These are phyloP conservation scores for Enhydra lutris DNA, from an alignment of 2,113 vertebrate genomes.

Conservation along the genomic window DNA sequence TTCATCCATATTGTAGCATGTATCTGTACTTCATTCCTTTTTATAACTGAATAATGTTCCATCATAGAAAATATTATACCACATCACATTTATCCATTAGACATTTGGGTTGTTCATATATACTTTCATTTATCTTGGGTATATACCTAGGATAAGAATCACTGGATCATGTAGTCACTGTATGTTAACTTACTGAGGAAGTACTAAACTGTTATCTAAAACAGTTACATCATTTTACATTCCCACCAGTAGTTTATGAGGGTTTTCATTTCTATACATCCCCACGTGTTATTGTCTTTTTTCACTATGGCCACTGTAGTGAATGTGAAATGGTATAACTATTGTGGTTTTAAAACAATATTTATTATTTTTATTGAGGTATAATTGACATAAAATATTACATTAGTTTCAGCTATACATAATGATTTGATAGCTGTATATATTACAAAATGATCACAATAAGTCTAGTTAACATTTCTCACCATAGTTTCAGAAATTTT, in stretches of 20 bases:
- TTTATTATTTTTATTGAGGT: neutral
- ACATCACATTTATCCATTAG: slow-evolving; percentile 29
- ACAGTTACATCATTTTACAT: slow-evolving; percentile 18
- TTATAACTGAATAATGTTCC: slow-evolving; percentile 41
- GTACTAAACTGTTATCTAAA: slow-evolving; percentile 24
- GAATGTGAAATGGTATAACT: neutral
- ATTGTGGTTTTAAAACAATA: neutral
- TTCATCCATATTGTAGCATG: neutral
- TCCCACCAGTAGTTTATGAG: neutral
- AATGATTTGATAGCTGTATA: neutral
- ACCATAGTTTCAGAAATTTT: neutral
- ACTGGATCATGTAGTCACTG: slow-evolving; percentile 28
- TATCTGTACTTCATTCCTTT: slow-evolving; percentile 39
- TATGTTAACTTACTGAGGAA: slow-evolving; percentile 30
- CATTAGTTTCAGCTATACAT: neutral
- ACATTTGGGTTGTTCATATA: slow-evolving; percentile 41
- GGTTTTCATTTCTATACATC: neutral
- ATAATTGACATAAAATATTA: neutral
- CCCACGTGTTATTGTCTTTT: neutral
- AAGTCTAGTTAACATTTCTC: neutral
- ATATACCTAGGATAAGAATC: slow-evolving; percentile 26
- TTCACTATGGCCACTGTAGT: neutral
- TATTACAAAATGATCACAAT: neutral
- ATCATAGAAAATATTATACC: slow-evolving; percentile 29
- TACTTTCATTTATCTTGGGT: slow-evolving; percentile 38